These are phyloP conservation scores for Xanthia icteritia DNA, from an alignment of 2,888 invertebrate genomes.

Conservation along the genomic window DNA sequence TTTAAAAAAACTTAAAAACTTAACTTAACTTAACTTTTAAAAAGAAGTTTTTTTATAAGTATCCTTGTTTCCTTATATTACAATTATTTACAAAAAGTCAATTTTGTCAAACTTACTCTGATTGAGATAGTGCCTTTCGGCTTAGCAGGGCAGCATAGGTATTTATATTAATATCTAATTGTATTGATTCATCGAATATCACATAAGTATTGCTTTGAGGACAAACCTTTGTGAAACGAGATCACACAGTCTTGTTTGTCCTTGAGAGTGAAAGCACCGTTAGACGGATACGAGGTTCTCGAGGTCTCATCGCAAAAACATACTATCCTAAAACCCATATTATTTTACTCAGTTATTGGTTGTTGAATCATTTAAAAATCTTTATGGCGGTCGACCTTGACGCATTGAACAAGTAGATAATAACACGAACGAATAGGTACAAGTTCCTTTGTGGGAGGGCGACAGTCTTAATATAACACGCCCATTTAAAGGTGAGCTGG, in stretches of 20 bases:
- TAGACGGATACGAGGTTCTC: constrained; percentile 42
- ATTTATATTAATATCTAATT: background rate
- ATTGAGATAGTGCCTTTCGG: no score
- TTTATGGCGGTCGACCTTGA: constrained; percentile 51
- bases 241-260: constrained; percentile 6
- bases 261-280: constrained; percentile 52
- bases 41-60: no score
- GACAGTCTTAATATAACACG: constrained; percentile 49
- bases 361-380: constrained; percentile 18
- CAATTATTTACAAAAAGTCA: no score
- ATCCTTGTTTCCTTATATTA: no score
- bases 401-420: constrained; percentile 44
- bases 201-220: constrained; percentile 6
- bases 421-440: constrained; percentile 36
- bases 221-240: constrained; percentile 18
- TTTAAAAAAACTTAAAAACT: no score
- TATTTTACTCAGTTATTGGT: background rate
- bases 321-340: background rate
- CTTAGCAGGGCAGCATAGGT: background rate
- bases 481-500: constrained; percentile 24
- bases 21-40: no score
- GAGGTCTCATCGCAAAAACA: constrained; percentile 31
- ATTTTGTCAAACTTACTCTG: no score
- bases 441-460: constrained; percentile 61
- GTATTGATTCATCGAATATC: constrained; percentile 6